A percentile compares a stretch with the other conserved stretches of the same genome.
phyloP scores from a whole-genome alignment of 2,113 vertebrate species.

The Phaethornis superciliosus region DNA sequence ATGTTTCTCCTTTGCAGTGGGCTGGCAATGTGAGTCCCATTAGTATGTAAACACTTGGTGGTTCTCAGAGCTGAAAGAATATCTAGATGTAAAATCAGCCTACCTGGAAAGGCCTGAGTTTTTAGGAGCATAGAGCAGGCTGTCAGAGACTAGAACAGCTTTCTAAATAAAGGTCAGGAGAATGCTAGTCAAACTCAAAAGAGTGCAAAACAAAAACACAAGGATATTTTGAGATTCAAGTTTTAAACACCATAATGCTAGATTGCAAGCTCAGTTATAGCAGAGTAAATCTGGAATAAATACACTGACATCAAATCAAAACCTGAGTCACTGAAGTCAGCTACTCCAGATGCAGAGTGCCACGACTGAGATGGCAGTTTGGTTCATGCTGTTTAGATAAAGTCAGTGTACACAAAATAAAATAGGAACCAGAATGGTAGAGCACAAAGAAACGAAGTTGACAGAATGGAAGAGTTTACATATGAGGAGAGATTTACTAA shows the following conservation, averaged over 20 bases:
- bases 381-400: not conserved
- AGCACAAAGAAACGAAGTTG: not conserved
- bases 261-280: not conserved
- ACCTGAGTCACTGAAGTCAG: not conserved
- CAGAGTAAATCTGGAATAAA: not conserved
- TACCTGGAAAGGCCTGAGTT: not conserved
- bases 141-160: not conserved
- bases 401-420: not conserved
- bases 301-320: slow-evolving; percentile 10
- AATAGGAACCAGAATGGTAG: not conserved
- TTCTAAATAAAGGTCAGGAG: not conserved
- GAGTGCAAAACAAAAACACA: not conserved
- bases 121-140: not conserved
- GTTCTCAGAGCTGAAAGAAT: not conserved
- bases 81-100: not conserved
- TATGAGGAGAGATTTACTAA: slow-evolving; percentile 7
- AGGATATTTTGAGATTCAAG: not conserved
- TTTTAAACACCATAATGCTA: not conserved
- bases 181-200: not conserved
- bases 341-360: not conserved
- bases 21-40: not conserved
- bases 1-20: not conserved
- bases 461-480: slow-evolving; percentile 33
- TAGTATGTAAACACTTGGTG: not conserved
- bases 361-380: slow-evolving; percentile 1